A percentile compares a stretch with the other conserved stretches of the same genome.
These are phyloP conservation scores for Clarias platycephalus DNA, from an alignment of 2,797 vertebrate genomes.

Conservation along the genomic window DNA sequence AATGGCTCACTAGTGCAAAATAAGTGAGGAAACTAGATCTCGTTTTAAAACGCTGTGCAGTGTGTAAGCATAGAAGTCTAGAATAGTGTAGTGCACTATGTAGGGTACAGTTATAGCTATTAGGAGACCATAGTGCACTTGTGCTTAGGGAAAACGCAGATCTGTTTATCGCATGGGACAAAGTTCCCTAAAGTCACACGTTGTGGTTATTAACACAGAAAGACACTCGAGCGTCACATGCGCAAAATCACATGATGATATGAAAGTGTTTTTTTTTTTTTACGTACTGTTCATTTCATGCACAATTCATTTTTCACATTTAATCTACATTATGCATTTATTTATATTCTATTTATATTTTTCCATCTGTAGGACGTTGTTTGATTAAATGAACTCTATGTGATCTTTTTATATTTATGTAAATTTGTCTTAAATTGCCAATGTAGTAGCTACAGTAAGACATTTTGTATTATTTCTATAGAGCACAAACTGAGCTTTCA, in stretches of 20 bases:
- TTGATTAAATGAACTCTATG: background rate
- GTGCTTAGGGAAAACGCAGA: background rate
- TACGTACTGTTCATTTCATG: background rate
- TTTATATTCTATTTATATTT: background rate
- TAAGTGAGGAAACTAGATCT: too few species aligned
- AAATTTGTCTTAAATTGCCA: too few species aligned
- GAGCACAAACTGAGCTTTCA: too few species aligned
- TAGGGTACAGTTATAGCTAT: background rate
- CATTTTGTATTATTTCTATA: too few species aligned
- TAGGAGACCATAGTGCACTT: background rate
- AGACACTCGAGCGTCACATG: background rate
- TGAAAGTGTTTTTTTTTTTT: background rate
- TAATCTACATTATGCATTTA: background rate
- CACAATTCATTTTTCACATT: too few species aligned
- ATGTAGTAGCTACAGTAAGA: too few species aligned
- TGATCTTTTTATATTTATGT: too few species aligned
- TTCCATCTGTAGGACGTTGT: background rate
- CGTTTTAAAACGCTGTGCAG: background rate
- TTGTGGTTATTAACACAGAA: too few species aligned
- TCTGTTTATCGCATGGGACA: background rate
- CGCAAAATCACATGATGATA: background rate
- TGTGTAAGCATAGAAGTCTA: background rate
- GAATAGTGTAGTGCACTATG: background rate
- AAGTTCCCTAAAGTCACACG: slow-evolving; percentile 11
- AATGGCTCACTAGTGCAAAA: background rate